Conservation (phyloP, 2,888 invertebrate species). For the Volucella bombylans region DNA sequence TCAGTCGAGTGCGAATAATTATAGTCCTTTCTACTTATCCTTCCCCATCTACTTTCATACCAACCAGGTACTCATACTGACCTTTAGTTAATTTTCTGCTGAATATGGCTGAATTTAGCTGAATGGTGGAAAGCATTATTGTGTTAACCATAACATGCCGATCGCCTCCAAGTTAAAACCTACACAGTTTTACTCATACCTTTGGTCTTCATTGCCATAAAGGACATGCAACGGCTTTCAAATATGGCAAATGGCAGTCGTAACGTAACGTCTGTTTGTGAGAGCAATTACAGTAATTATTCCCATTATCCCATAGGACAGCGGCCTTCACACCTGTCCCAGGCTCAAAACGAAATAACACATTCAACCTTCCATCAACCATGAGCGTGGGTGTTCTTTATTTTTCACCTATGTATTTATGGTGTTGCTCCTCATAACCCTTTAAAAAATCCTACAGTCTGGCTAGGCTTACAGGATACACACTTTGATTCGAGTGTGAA, state of each 20-base stretch:
- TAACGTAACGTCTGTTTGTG: slow-evolving; percentile 39
- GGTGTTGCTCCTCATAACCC: slow-evolving; percentile 30
- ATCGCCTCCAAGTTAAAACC: neutral
- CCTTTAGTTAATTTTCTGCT: neutral
- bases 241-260: slow-evolving; percentile 5
- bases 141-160: slow-evolving; percentile 18
- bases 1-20: slow-evolving; percentile 42
- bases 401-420: slow-evolving; percentile 39
- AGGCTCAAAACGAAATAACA: slow-evolving; percentile 41
- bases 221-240: slow-evolving; percentile 25
- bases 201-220: slow-evolving; percentile 3
- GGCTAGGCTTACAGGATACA: too few species aligned
- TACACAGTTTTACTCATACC: too few species aligned
- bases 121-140: slow-evolving; percentile 6
- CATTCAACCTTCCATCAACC: slow-evolving; percentile 15
- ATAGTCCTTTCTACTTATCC: neutral
- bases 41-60: neutral
- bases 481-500: slow-evolving; percentile 57
- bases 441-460: slow-evolving; percentile 11
- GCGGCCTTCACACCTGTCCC: slow-evolving; percentile 67
- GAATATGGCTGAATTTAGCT: neutral
- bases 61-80: neutral
- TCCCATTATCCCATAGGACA: slow-evolving; percentile 67
- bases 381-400: slow-evolving; percentile 32
- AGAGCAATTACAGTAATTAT: slow-evolving; percentile 73